These are phyloP conservation scores for Varecia variegata DNA, from an alignment of 2,797 vertebrate species.

Conservation along the genomic window DNA sequence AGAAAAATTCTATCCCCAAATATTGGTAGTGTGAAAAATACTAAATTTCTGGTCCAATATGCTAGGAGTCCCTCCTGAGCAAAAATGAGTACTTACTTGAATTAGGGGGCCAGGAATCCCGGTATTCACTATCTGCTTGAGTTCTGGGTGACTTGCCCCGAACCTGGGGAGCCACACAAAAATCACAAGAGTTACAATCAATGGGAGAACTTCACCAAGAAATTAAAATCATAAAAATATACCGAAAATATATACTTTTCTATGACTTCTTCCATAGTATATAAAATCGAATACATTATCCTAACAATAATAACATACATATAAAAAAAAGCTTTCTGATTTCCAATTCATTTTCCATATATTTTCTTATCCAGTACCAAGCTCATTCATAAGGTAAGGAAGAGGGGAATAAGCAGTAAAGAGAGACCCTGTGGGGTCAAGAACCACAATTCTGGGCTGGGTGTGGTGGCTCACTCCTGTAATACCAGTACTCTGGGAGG, in stretches of 20 bases:
- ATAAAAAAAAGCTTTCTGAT: not conserved
- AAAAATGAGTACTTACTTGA: conserved; percentile 87
- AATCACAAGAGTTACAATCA: conserved; percentile 28
- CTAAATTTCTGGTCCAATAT: not conserved
- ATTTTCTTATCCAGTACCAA: not conserved
- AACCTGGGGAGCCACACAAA: conserved; percentile 81
- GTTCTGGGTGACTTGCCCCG: conserved; percentile 89
- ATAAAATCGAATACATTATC: not conserved
- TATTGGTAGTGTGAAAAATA: not conserved
- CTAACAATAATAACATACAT: not conserved
- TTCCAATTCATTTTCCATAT: not conserved
- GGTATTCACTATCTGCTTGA: conserved; percentile 86
- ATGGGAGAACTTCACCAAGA: not conserved
- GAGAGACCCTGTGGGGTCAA: not conserved
- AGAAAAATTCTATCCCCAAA: conserved; percentile 1
- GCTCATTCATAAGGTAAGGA: not conserved
- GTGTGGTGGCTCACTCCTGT: not conserved
- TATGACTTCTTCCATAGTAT: not conserved
- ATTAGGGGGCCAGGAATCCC: conserved; percentile 91
- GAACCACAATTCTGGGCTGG: not conserved
- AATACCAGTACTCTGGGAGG: not conserved
- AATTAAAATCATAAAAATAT: not conserved
- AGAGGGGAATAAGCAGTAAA: not conserved
- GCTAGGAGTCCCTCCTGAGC: not conserved
- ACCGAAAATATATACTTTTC: not conserved